Percentiles rank a stretch among this genome's conserved stretches.
These are phyloP conservation scores for Onthophagus taurus DNA, from an alignment of 1,140 invertebrate genomes.

Conservation along the genomic window DNA sequence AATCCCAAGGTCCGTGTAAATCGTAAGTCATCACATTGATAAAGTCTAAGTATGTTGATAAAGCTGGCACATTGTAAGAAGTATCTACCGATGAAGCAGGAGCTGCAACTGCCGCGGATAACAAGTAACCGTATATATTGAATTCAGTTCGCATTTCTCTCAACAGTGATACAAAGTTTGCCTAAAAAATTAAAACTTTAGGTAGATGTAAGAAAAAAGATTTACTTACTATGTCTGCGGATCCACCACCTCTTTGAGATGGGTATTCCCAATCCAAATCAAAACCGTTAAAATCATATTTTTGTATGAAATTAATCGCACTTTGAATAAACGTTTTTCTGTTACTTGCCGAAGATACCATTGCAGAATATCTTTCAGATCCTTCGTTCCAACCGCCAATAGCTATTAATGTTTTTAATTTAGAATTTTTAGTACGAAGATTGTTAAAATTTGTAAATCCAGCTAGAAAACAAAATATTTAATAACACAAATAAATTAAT, in stretches of 20 bases:
- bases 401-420: slow-evolving; percentile 53
- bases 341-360: slow-evolving; percentile 16
- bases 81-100: slow-evolving; percentile 23
- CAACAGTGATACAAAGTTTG: slow-evolving; percentile 23
- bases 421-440: slow-evolving; percentile 48
- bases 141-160: slow-evolving; percentile 22
- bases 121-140: slow-evolving; percentile 17
- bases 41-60: slow-evolving; percentile 7
- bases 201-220: background rate
- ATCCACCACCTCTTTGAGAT: slow-evolving; percentile 6
- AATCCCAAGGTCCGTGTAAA: slow-evolving; percentile 3
- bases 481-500: background rate
- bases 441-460: slow-evolving; percentile 33
- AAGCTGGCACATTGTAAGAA: slow-evolving; percentile 82
- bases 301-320: slow-evolving; percentile 30
- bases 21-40: slow-evolving; percentile 3
- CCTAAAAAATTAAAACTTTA: too few relatives aligned
- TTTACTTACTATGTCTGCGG: slow-evolving; percentile 9
- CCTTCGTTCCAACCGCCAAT: slow-evolving; percentile 68
- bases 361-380: slow-evolving; percentile 49
- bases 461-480: background rate
- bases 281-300: slow-evolving; percentile 54
- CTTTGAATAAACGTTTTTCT: slow-evolving; percentile 40
- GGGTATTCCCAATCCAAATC: slow-evolving; percentile 81
- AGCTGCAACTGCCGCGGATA: slow-evolving; percentile 25